A percentile compares a stretch with the other conserved stretches of the same genome.
These are phyloP conservation scores for Sebastes minor DNA, from an alignment of 2,797 vertebrate species.

Conservation along the genomic window DNA sequence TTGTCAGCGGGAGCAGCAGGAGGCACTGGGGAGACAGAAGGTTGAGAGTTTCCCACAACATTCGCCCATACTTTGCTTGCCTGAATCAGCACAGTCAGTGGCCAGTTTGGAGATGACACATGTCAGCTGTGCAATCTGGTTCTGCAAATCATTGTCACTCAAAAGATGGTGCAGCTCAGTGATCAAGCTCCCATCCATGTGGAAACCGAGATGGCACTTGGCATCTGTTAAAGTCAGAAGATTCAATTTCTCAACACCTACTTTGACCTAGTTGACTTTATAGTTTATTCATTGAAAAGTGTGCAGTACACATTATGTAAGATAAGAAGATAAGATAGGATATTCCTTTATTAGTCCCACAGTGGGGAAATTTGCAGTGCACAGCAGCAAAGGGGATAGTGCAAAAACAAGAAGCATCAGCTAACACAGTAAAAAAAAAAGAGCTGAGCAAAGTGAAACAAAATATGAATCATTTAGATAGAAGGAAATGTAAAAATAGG, in stretches of 20 bases:
- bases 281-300: not conserved
- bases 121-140: constrained; percentile 55
- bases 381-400: too few relatives aligned
- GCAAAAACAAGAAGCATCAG: too few relatives aligned
- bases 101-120: constrained; percentile 43
- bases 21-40: constrained; percentile 33
- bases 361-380: too few relatives aligned
- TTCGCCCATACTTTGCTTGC: not conserved
- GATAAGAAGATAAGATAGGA: too few relatives aligned
- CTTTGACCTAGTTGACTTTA: constrained; percentile 7
- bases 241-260: not conserved
- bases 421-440: too few relatives aligned
- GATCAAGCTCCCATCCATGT: constrained; percentile 27
- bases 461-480: too few relatives aligned
- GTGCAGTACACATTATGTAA: not conserved
- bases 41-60: constrained; percentile 10
- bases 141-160: constrained; percentile 28
- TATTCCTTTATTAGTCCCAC: too few relatives aligned
- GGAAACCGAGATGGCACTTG: constrained; percentile 39
- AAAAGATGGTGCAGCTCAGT: constrained; percentile 35
- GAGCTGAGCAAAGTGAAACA: too few relatives aligned
- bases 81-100: constrained; percentile 50
- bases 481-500: too few relatives aligned
- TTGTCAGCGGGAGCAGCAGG: constrained; percentile 25
- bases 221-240: constrained; percentile 35